phyloP scores from a whole-genome alignment of 2,888 invertebrate species.

The Saturnia japonica region DNA sequence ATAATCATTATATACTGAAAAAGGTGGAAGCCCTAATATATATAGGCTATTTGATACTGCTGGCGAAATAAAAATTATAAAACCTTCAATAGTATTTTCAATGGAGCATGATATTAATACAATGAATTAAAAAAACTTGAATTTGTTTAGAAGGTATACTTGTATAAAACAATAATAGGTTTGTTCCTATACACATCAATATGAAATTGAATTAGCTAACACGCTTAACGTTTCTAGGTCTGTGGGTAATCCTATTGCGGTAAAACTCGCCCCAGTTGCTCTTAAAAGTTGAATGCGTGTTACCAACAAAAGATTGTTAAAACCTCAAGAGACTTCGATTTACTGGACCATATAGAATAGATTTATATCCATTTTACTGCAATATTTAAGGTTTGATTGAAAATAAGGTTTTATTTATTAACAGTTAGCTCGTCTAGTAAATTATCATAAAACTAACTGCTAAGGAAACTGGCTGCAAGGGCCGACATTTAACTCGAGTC shows the following conservation, averaged over 20 bases:
- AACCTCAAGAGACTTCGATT: conserved; percentile 48
- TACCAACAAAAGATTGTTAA: conserved; percentile 54
- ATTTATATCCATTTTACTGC: conserved; percentile 1
- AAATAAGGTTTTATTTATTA: conserved; percentile 47
- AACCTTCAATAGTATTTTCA: background rate
- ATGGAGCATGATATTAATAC: background rate
- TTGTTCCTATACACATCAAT: conserved; percentile 54
- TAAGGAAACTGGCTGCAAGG: background rate
- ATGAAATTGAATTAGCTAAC: conserved; percentile 67
- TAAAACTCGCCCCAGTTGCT: conserved; percentile 58
- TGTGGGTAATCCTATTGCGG: conserved; percentile 75
- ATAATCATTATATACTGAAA: background rate
- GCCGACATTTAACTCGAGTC: no score
- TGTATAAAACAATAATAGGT: background rate
- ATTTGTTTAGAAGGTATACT: background rate
- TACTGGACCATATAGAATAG: conserved; percentile 36
- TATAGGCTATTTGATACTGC: background rate
- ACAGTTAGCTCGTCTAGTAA: conserved; percentile 33
- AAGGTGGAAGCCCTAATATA: background rate
- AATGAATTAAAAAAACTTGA: background rate
- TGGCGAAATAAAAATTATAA: background rate
- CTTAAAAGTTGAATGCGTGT: conserved; percentile 60
- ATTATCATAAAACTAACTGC: conserved; percentile 2
- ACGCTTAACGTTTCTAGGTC: conserved; percentile 61
- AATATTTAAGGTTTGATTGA: background rate